Percentiles rank a stretch among this genome's conserved stretches.
Conservation (phyloP, 2,113 vertebrate species). For the Festucalex cinctus region DNA sequence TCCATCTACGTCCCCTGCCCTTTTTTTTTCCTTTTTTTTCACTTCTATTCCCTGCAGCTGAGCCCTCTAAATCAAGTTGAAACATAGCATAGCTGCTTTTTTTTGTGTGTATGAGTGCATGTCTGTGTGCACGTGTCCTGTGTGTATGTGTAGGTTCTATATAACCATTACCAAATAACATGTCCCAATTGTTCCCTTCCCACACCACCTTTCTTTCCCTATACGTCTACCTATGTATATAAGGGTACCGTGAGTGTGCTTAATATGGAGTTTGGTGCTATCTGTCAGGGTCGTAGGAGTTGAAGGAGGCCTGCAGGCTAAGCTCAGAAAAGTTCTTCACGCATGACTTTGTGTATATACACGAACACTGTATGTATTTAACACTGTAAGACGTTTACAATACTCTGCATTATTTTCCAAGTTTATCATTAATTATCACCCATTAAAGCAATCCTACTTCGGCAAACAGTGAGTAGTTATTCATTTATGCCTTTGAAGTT, state of each 20-base stretch:
- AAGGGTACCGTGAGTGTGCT: constrained; percentile 34
- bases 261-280: constrained; percentile 27
- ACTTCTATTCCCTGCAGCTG: constrained; percentile 58
- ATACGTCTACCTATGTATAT: constrained; percentile 63
- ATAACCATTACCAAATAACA: constrained; percentile 81
- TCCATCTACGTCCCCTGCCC: constrained; percentile 2
- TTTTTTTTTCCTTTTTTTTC: constrained; percentile 2
- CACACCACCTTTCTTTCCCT: constrained; percentile 47
- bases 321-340: constrained; percentile 47
- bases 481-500: neutral
- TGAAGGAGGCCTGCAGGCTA: constrained; percentile 64
- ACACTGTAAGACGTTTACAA: neutral
- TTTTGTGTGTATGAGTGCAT: constrained; percentile 30
- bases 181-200: constrained; percentile 59
- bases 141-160: constrained; percentile 19
- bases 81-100: constrained; percentile 62
- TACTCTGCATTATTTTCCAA: neutral
- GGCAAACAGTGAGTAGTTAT: too few species aligned
- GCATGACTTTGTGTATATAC: neutral
- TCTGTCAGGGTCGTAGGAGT: constrained; percentile 59
- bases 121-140: constrained; percentile 8
- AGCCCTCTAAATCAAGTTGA: constrained; percentile 77
- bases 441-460: neutral
- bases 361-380: too few species aligned
- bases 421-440: neutral